A percentile compares a stretch with the other conserved stretches of the same genome.
Conservation (phyloP, 2,113 vertebrate genomes). For the Erythrocercus mccallii region DNA sequence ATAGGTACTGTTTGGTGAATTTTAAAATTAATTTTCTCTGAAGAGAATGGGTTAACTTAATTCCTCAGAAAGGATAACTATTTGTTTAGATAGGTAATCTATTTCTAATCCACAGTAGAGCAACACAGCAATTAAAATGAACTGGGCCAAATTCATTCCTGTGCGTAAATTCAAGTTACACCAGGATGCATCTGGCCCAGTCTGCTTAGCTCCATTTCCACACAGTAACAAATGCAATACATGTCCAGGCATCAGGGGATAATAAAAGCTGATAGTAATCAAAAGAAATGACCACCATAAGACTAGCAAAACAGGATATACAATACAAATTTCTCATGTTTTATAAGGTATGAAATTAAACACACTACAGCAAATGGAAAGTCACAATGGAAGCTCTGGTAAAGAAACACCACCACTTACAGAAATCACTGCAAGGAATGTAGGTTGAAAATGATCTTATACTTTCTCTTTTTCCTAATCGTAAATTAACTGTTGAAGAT, state of each 20-base stretch:
- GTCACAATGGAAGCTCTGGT: slow-evolving; percentile 24
- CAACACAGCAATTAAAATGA: slow-evolving; percentile 3
- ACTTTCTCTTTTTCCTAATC: not conserved
- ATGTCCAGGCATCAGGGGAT: slow-evolving; percentile 48
- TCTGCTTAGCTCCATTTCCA: not conserved
- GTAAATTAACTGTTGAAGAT: not conserved
- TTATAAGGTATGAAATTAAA: slow-evolving; percentile 76
- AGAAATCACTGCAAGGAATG: not conserved
- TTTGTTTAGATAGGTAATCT: not conserved
- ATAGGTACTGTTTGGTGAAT: not conserved
- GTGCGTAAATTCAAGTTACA: slow-evolving; percentile 10
- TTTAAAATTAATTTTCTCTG: not conserved
- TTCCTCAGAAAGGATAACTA: not conserved
- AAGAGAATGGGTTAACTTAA: not conserved
- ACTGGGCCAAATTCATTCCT: not conserved
- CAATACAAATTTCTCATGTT: slow-evolving; percentile 66
- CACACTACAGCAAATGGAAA: slow-evolving; percentile 52
- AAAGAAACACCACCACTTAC: slow-evolving; percentile 36
- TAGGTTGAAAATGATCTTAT: not conserved
- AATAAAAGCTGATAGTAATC: slow-evolving; percentile 65
- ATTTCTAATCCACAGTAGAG: not conserved
- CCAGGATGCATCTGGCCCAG: not conserved
- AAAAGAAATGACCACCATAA: slow-evolving; percentile 63
- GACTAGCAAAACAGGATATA: slow-evolving; percentile 54
- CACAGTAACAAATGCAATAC: slow-evolving; percentile 47